Percentiles rank a stretch among this genome's conserved stretches.
Evolutionary conservation across 2,113 vertebrate genomes (phyloP).

Genomic region (Elephas maximus): DNA sequence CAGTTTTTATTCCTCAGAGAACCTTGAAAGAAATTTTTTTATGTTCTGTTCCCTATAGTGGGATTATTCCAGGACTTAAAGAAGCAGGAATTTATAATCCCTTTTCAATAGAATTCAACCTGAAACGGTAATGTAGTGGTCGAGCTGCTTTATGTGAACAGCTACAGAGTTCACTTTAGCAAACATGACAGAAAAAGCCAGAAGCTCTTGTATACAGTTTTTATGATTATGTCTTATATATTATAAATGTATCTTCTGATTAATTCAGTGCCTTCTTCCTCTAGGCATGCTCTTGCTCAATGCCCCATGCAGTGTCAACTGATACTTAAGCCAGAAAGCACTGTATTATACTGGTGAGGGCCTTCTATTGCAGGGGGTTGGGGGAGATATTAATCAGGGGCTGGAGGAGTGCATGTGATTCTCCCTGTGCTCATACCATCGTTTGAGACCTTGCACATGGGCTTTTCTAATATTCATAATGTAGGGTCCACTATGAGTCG

Average conservation of each 20-base stretch:
- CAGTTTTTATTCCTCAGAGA: slow-evolving; percentile 45
- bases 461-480: slow-evolving; percentile 8
- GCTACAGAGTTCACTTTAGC: slow-evolving; percentile 64
- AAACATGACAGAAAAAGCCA: slow-evolving; percentile 66
- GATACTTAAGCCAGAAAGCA: slow-evolving; percentile 14
- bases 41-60: slow-evolving; percentile 25
- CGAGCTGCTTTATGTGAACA: slow-evolving; percentile 48
- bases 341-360: background rate
- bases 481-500: too few species aligned
- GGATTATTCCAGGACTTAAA: slow-evolving; percentile 45
- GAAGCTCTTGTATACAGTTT: slow-evolving; percentile 59
- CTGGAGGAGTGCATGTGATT: slow-evolving; percentile 5
- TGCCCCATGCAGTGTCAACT: slow-evolving; percentile 30
- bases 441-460: slow-evolving; percentile 46
- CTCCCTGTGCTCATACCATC: background rate
- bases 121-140: slow-evolving; percentile 59
- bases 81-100: background rate
- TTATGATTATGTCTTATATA: slow-evolving; percentile 47
- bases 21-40: slow-evolving; percentile 51
- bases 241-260: slow-evolving; percentile 65
- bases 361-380: slow-evolving; percentile 5
- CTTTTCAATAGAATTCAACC: slow-evolving; percentile 37
- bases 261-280: slow-evolving; percentile 82
- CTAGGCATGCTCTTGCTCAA: slow-evolving; percentile 35
- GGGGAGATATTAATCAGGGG: slow-evolving; percentile 26